Percentiles rank a stretch among this genome's conserved stretches.
phyloP scores from a whole-genome alignment of 53 echinoderm and acorn worm genomes.

The Paracentrotus lividus region DNA sequence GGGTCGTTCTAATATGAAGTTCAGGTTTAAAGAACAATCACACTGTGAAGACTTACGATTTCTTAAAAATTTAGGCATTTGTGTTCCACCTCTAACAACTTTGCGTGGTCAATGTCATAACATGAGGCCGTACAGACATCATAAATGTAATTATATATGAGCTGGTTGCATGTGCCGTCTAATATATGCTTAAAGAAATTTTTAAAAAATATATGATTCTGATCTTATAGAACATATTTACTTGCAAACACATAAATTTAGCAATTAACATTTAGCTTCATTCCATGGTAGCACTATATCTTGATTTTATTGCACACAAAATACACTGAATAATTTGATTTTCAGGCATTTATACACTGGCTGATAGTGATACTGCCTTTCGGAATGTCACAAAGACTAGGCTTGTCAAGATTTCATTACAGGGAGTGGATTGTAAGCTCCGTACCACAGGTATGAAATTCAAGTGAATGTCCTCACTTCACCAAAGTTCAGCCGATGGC shows the following conservation, averaged over 20 bases:
- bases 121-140: no score
- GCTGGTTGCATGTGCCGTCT: no score
- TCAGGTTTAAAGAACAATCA: not conserved
- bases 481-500: conserved; percentile 6
- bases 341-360: not conserved
- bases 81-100: no score
- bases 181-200: no score
- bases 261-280: no score
- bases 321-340: not conserved
- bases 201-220: no score
- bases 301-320: not conserved
- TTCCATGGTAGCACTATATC: not conserved
- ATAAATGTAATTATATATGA: no score
- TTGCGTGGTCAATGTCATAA: no score
- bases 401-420: not conserved
- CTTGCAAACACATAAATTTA: no score
- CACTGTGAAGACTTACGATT: not conserved
- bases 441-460: not conserved
- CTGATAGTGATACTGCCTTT: not conserved
- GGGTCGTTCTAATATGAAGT: not conserved
- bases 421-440: conserved; percentile 5
- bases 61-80: not conserved
- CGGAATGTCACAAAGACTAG: not conserved
- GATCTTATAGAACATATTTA: no score
- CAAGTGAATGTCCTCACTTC: conserved; percentile 43